A percentile compares a stretch with the other conserved stretches of the same genome.
These are phyloP conservation scores for Oasisia sp. DNA, from an alignment of 2,888 invertebrate genomes.

Conservation along the genomic window DNA sequence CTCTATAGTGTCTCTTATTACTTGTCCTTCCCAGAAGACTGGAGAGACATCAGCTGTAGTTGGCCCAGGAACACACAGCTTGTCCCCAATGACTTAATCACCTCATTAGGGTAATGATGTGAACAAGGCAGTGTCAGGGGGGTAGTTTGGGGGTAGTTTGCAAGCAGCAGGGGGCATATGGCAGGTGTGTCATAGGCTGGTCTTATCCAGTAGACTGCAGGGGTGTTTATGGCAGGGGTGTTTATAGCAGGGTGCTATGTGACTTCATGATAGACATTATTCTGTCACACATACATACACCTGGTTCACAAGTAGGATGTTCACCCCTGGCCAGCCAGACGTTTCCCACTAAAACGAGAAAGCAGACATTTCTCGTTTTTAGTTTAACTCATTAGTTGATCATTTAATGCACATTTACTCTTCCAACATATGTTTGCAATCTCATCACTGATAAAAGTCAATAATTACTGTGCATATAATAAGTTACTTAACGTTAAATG, in stretches of 20 bases:
- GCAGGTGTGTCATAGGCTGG: neutral
- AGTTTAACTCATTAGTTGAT: no score
- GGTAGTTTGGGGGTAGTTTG: neutral
- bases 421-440: no score
- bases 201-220: neutral
- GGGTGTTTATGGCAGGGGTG: constrained; percentile 8
- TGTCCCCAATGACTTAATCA: neutral
- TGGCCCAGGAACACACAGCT: neutral
- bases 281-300: neutral
- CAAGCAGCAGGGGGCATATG: neutral
- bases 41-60: neutral
- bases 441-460: no score
- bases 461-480: no score
- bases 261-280: neutral
- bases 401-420: no score
- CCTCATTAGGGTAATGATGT: constrained; percentile 13
- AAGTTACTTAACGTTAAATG: no score
- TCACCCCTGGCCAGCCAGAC: no score
- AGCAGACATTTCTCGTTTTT: no score
- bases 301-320: no score
- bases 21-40: neutral
- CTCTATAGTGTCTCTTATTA: no score
- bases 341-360: no score
- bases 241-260: neutral
- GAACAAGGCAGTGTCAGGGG: neutral